These are phyloP conservation scores for Propithecus deckenii DNA, from an alignment of 2,797 vertebrate genomes.

Conservation along the genomic window DNA sequence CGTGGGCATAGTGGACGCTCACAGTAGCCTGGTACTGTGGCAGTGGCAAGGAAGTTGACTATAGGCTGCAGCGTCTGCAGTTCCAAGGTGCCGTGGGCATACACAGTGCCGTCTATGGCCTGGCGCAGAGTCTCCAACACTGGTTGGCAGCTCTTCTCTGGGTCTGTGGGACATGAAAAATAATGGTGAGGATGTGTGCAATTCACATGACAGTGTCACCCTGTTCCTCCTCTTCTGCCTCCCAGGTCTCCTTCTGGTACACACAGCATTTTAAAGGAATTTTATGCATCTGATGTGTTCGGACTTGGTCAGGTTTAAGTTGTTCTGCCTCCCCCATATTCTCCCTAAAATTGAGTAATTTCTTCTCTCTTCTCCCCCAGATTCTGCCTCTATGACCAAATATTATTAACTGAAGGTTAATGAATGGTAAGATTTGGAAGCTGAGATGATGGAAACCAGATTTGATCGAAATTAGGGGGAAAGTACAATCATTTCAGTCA, in stretches of 20 bases:
- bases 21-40: slow-evolving; percentile 77
- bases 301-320: background rate
- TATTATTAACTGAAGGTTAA: background rate
- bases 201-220: background rate
- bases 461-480: background rate
- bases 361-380: slow-evolving; percentile 8
- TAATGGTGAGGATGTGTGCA: background rate
- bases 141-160: slow-evolving; percentile 82
- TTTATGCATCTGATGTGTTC: background rate
- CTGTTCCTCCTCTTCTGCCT: background rate
- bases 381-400: background rate
- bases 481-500: background rate
- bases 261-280: background rate
- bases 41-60: slow-evolving; percentile 87
- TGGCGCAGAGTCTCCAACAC: slow-evolving; percentile 89
- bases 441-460: background rate
- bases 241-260: background rate
- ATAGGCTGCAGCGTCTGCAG: slow-evolving; percentile 79
- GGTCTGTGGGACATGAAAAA: slow-evolving; percentile 81
- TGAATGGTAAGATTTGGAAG: background rate
- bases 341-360: background rate
- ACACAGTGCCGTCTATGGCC: slow-evolving; percentile 86
- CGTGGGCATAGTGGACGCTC: slow-evolving; percentile 84
- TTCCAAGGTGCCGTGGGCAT: slow-evolving; percentile 76
- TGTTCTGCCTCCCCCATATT: background rate